Conservation (phyloP, 30 jellyfish, hydroid and myxozoan species). For the Aurelia aurita complex sp. Pacific region DNA sequence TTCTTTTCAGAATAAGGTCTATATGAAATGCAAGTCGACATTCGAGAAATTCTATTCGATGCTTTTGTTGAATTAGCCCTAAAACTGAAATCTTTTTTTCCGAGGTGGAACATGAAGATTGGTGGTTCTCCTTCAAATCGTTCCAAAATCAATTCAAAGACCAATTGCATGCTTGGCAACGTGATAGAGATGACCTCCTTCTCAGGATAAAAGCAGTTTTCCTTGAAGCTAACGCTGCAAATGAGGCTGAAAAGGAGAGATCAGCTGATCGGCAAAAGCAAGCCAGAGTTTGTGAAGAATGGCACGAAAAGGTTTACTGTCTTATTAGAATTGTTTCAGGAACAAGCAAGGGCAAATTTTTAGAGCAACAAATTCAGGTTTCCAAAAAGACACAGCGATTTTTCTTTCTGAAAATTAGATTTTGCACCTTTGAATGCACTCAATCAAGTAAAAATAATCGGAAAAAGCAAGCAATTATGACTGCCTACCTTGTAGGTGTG, state of each 20-base stretch:
- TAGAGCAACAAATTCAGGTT: background rate
- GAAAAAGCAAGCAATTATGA: too few species aligned
- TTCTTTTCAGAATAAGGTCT: too few species aligned
- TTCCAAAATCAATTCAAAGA: constrained; percentile 77
- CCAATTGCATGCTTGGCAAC: constrained; percentile 73
- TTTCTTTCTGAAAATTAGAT: too few species aligned
- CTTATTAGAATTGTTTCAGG: background rate
- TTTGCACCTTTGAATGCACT: too few species aligned
- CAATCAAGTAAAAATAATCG: too few species aligned
- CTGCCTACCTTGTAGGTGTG: too few species aligned
- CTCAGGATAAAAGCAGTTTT: constrained; percentile 55
- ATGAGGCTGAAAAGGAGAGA: constrained; percentile 46
- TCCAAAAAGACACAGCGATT: too few species aligned
- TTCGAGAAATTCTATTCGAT: too few species aligned
- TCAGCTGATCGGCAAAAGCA: constrained; percentile 62
- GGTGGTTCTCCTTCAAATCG: constrained; percentile 71
- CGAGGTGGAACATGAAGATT: constrained; percentile 70
- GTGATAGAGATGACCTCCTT: constrained; percentile 76
- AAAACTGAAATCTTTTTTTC: background rate
- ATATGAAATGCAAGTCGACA: too few species aligned
- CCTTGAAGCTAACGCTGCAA: constrained; percentile 54
- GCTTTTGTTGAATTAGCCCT: background rate
- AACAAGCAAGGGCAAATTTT: background rate
- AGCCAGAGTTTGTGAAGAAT: constrained; percentile 54
- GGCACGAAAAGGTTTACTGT: constrained; percentile 61